Evolutionary conservation across 2,113 vertebrate species (phyloP).

Genomic region (Myrmophylax atrothorax): DNA sequence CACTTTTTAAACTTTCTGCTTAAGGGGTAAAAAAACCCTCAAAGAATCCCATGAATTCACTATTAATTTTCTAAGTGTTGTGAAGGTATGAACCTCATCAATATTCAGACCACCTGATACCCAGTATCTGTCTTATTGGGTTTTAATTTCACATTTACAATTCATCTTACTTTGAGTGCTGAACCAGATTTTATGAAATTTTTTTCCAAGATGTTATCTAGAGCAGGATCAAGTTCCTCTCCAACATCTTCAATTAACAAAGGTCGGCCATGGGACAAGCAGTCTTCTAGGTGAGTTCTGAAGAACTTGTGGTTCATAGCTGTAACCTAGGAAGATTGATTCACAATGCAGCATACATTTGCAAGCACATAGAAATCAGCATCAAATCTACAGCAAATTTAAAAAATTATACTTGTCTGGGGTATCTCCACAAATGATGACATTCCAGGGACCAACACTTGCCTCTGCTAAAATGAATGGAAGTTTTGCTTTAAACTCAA

Average conservation of each 20-base stretch:
- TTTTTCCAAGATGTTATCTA: slow-evolving; percentile 87
- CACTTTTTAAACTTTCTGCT: background rate
- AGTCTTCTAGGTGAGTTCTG: slow-evolving; percentile 81
- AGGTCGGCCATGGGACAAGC: slow-evolving; percentile 81
- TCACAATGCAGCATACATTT: background rate
- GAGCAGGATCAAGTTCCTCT: slow-evolving; percentile 84
- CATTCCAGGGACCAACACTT: background rate
- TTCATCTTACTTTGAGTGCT: slow-evolving; percentile 76
- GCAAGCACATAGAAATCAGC: background rate
- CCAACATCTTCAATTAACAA: slow-evolving; percentile 86
- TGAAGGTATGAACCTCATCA: background rate
- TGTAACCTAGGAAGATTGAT: slow-evolving; percentile 74
- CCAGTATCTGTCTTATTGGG: background rate
- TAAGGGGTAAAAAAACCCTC: background rate
- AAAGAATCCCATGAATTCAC: background rate
- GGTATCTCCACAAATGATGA: background rate
- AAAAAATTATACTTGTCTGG: background rate
- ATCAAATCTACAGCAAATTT: background rate
- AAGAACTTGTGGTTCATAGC: slow-evolving; percentile 85
- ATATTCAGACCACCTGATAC: background rate
- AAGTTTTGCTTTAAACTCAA: background rate
- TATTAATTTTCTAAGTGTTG: background rate
- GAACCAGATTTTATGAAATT: slow-evolving; percentile 87
- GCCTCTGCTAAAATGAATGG: background rate
- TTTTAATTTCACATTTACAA: background rate